Conservation (phyloP, 1,140 invertebrate genomes). For the Campodea augens region DNA sequence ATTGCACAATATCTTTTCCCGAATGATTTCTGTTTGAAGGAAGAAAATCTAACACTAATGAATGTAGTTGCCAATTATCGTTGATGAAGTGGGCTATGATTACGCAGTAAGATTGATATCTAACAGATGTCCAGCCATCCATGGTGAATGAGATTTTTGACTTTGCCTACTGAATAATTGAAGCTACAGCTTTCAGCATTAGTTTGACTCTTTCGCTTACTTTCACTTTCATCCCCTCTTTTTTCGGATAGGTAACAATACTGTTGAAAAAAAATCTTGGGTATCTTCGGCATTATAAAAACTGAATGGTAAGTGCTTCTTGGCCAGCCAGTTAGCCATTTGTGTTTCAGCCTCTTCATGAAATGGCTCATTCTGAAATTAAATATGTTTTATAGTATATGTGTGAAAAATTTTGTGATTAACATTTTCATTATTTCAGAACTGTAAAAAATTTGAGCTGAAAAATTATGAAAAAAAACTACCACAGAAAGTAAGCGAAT, state of each 20-base stretch:
- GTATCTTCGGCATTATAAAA: slow-evolving; percentile 20
- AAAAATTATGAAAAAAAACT: no score
- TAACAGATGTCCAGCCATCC: slow-evolving; percentile 20
- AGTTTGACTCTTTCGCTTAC: slow-evolving; percentile 14
- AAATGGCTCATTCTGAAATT: no score
- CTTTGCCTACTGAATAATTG: neutral
- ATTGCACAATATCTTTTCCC: slow-evolving; percentile 19
- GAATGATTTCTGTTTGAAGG: slow-evolving; percentile 18
- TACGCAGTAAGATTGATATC: slow-evolving; percentile 18
- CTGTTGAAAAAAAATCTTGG: slow-evolving; percentile 19
- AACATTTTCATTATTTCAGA: no score
- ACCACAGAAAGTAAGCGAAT: no score
- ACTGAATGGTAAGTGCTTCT: slow-evolving; percentile 21
- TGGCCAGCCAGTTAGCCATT: slow-evolving; percentile 16
- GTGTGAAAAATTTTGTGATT: no score
- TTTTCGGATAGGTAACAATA: slow-evolving; percentile 17
- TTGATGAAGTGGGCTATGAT: slow-evolving; percentile 20
- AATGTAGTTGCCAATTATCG: slow-evolving; percentile 18
- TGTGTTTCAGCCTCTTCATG: no score
- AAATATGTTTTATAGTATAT: no score
- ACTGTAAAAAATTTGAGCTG: no score
- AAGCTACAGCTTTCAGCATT: slow-evolving; percentile 8
- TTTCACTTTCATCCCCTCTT: slow-evolving; percentile 16
- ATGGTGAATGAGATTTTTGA: slow-evolving; percentile 22
- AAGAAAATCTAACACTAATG: slow-evolving; percentile 20